These are phyloP conservation scores for Lathronympha strigana DNA, from an alignment of 2,888 invertebrate species.

Conservation along the genomic window DNA sequence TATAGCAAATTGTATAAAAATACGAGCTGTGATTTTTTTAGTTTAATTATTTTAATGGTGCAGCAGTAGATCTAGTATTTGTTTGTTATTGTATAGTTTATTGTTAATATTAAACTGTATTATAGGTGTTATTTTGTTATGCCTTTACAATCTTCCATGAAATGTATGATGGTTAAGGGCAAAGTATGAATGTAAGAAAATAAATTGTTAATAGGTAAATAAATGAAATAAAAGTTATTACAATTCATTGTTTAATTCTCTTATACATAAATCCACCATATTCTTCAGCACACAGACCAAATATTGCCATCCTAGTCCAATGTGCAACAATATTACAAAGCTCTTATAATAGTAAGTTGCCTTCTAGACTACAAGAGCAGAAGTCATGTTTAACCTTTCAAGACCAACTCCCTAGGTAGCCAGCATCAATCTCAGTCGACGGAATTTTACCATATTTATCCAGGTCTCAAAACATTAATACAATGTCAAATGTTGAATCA, in stretches of 20 bases:
- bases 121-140: slow-evolving; percentile 21
- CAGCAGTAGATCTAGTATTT: slow-evolving; percentile 7
- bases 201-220: slow-evolving; percentile 45
- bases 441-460: too few species aligned
- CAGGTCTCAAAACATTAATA: too few species aligned
- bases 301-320: too few species aligned
- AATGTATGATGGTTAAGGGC: slow-evolving; percentile 31
- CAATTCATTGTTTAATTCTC: slow-evolving; percentile 36
- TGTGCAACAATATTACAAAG: too few species aligned
- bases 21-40: slow-evolving; percentile 40
- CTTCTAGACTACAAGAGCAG: too few species aligned
- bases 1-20: slow-evolving; percentile 31
- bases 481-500: too few species aligned
- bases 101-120: slow-evolving; percentile 8
- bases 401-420: too few species aligned
- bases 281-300: not conserved
- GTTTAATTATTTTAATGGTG: slow-evolving; percentile 15
- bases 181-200: slow-evolving; percentile 21
- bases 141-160: slow-evolving; percentile 27
- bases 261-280: slow-evolving; percentile 27
- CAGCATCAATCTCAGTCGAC: too few species aligned
- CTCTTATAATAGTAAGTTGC: too few species aligned
- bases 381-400: too few species aligned
- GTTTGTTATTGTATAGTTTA: slow-evolving; percentile 12
- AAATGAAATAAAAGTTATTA: slow-evolving; percentile 44